These are phyloP conservation scores for Meloidogyne floridensis DNA, from an alignment of 1,140 invertebrate genomes.

Conservation along the genomic window DNA sequence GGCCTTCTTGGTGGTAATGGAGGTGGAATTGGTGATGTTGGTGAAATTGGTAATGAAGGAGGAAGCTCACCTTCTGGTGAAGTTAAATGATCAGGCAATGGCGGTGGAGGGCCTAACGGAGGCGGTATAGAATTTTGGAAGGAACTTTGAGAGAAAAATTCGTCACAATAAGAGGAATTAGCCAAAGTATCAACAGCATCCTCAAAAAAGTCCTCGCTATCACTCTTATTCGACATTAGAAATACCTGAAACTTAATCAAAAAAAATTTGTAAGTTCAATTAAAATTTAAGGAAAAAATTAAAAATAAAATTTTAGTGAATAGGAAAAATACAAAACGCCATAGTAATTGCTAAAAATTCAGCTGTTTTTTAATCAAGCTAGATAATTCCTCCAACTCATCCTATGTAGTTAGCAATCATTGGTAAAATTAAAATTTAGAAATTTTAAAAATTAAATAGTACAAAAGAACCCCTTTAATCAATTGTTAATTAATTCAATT, in stretches of 20 bases:
- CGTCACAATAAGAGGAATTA: neutral
- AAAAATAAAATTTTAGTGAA: neutral
- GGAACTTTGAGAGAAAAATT: neutral
- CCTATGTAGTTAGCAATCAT: no score
- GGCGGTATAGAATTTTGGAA: constrained; percentile 34
- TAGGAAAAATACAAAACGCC: neutral
- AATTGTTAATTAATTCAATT: neutral
- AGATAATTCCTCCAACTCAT: no score
- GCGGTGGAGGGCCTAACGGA: constrained; percentile 40
- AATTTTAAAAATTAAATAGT: no score
- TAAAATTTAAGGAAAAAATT: neutral
- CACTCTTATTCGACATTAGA: constrained; percentile 19
- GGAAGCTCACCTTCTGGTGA: neutral
- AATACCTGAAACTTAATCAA: neutral
- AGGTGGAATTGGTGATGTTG: constrained; percentile 41
- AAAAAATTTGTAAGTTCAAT: neutral
- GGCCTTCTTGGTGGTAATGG: constrained; percentile 47
- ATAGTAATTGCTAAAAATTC: neutral
- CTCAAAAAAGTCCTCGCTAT: constrained; percentile 32
- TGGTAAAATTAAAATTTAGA: no score
- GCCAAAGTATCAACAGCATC: constrained; percentile 26
- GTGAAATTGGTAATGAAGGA: constrained; percentile 11
- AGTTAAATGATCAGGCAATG: constrained; percentile 31
- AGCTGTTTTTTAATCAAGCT: no score
- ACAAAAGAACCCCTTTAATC: neutral